Percentiles rank a stretch among this genome's conserved stretches.
These are phyloP conservation scores for Drosophila kurseongensis DNA, from an alignment of 1,140 invertebrate genomes.

Conservation along the genomic window DNA sequence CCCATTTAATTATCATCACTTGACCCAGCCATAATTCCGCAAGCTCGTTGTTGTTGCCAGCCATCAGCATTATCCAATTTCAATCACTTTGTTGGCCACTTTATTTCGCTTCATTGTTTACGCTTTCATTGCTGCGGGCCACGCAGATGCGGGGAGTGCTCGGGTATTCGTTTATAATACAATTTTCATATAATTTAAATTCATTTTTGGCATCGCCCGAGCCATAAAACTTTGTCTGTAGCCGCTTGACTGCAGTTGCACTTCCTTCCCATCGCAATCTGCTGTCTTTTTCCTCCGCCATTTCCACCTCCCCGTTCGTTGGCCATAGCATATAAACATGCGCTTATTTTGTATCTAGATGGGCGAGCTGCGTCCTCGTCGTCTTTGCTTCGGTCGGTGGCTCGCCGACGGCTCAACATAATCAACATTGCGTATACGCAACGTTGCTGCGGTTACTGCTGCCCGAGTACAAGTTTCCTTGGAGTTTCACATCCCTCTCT, in stretches of 20 bases:
- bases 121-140: conserved; percentile 42
- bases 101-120: conserved; percentile 70
- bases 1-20: conserved; percentile 31
- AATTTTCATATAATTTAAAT: conserved; percentile 79
- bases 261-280: conserved; percentile 22
- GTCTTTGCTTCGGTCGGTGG: conserved; percentile 3
- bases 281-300: not conserved
- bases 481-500: conserved; percentile 1
- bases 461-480: conserved; percentile 6
- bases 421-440: conserved; percentile 75
- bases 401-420: conserved; percentile 47
- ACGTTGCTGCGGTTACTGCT: conserved; percentile 33
- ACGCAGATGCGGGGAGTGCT: conserved; percentile 14
- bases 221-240: conserved; percentile 71
- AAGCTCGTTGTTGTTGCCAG: conserved; percentile 29
- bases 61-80: conserved; percentile 70
- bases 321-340: conserved; percentile 63
- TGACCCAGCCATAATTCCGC: conserved; percentile 9
- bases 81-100: conserved; percentile 72
- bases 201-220: conserved; percentile 62
- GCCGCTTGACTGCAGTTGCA: conserved; percentile 42
- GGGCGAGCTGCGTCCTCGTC: conserved; percentile 4
- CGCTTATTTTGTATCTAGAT: conserved; percentile 75
- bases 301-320: not conserved
- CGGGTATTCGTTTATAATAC: conserved; percentile 54